Percentiles rank a stretch among this genome's conserved stretches.
Evolutionary conservation across 1,140 invertebrate genomes (phyloP).

Genomic region (Brachionus plicatilis): DNA sequence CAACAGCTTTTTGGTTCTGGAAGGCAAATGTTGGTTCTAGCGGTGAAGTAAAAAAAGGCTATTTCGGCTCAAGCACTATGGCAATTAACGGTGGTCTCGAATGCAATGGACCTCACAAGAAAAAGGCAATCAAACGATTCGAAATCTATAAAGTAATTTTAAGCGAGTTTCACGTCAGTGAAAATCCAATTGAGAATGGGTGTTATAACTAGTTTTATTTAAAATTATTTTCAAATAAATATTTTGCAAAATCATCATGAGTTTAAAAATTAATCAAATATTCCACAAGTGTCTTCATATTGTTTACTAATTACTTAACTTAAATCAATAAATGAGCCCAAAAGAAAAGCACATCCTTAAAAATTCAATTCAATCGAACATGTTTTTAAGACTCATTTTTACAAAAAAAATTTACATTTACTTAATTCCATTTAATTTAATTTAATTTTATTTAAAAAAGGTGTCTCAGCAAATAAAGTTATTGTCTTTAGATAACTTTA

Average conservation of each 20-base stretch:
- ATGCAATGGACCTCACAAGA: conserved; percentile 18
- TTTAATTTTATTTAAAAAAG: conserved; percentile 3
- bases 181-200: conserved; percentile 22
- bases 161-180: background rate
- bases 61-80: conserved; percentile 34
- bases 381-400: background rate
- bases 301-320: background rate
- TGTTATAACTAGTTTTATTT: conserved; percentile 27
- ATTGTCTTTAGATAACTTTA: background rate
- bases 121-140: background rate
- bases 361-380: background rate
- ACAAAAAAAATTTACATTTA: background rate
- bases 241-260: background rate
- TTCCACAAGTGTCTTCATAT: background rate
- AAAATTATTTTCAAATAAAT: background rate
- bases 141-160: background rate
- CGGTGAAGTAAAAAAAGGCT: conserved; percentile 18
- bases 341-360: background rate
- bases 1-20: conserved; percentile 43
- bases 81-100: conserved; percentile 34
- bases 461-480: background rate
- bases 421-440: background rate
- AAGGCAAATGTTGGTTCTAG: conserved; percentile 40
- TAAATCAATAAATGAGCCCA: background rate
- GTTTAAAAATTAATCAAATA: background rate